Evolutionary conservation across 2,888 invertebrate species (phyloP), one percentile per base, ranked within the genome.

Genomic region (Auanema sp.): DNA sequence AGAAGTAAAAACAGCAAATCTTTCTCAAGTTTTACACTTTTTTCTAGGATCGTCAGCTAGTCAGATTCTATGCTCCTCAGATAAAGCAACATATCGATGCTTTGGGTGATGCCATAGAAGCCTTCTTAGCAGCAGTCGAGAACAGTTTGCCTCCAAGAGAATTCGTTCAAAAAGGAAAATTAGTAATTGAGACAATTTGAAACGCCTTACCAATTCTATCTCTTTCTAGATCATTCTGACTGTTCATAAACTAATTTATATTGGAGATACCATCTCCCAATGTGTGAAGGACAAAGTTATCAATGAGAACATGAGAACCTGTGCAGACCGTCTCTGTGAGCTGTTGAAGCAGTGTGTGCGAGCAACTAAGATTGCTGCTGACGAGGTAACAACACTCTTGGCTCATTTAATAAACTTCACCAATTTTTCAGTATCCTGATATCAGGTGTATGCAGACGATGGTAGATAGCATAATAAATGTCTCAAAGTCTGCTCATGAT

Each of bases 111-210:
- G 92, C 93, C 16, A 92, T 95, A 62, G 93, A 93, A 81, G 92
- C 92, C 0, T 95, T 96, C 86, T 88, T 95, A 53, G 89, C 91
- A 78, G 91, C 92, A 5, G 91, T 96, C 47, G 92, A 93, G 81
- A 91, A 91, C 85, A 93, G 93, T 81, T 92, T 93, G 84, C 93
- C 93, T 44, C 95, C 96, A 0, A 92, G 92, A 85, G 90, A 86
- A 57, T 94, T 94, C 85, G 90, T 95, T 58, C 92, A 92, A 14
- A 92, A 93, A 84, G 92, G 92, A 58, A 95, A 95, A 85, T 93
- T 93, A 85, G 93, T 96, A 11, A 6, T 6, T 3, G 55, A 33
- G 40, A 33, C 12, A 8, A 16, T 16, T 16, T 55, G 24, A 21
- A 52, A 16, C 18, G 11, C 18, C 12, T 11, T n/a, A 12, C 16